Percentiles rank a stretch among this genome's conserved stretches.
Evolutionary conservation across 1,140 invertebrate genomes (phyloP).

Genomic region (Drosophila azteca): DNA sequence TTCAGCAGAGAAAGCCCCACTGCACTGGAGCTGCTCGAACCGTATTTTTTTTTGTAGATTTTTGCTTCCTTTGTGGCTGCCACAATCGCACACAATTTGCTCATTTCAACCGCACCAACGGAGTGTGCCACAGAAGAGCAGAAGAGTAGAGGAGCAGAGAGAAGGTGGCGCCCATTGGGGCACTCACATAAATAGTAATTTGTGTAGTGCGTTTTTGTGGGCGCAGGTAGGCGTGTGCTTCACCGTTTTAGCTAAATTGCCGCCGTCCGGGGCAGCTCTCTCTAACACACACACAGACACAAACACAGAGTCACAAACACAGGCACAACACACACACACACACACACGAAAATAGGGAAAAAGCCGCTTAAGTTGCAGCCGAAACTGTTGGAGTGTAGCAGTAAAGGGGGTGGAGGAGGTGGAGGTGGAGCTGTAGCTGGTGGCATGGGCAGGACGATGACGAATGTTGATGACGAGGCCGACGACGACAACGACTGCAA

Average conservation of each 20-base stretch:
- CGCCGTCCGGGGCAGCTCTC: slow-evolving; percentile 65
- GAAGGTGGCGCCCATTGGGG: slow-evolving; percentile 28
- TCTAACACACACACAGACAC: slow-evolving; percentile 32
- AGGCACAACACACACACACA: slow-evolving; percentile 45
- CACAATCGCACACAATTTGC: slow-evolving; percentile 79
- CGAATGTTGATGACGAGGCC: slow-evolving; percentile 26
- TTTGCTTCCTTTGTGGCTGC: slow-evolving; percentile 45
- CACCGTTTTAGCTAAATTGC: slow-evolving; percentile 80
- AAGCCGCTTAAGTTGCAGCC: slow-evolving; percentile 75
- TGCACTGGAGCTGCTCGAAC: slow-evolving; percentile 29
- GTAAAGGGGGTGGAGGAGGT: background rate
- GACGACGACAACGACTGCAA: slow-evolving; percentile 50
- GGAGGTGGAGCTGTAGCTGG: background rate
- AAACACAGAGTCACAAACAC: background rate
- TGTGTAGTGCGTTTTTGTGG: slow-evolving; percentile 77
- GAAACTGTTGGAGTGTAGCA: slow-evolving; percentile 26
- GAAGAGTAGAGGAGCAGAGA: background rate
- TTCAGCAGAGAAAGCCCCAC: slow-evolving; percentile 51
- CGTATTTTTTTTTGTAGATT: slow-evolving; percentile 39
- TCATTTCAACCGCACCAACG: slow-evolving; percentile 72
- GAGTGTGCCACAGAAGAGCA: slow-evolving; percentile 19
- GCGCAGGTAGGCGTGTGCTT: slow-evolving; percentile 74
- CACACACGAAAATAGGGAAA: slow-evolving; percentile 31
- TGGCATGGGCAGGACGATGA: slow-evolving; percentile 30
- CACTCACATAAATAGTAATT: slow-evolving; percentile 80